phyloP scores from a whole-genome alignment of 1,140 invertebrate genomes.

The Danaus melanippus region DNA sequence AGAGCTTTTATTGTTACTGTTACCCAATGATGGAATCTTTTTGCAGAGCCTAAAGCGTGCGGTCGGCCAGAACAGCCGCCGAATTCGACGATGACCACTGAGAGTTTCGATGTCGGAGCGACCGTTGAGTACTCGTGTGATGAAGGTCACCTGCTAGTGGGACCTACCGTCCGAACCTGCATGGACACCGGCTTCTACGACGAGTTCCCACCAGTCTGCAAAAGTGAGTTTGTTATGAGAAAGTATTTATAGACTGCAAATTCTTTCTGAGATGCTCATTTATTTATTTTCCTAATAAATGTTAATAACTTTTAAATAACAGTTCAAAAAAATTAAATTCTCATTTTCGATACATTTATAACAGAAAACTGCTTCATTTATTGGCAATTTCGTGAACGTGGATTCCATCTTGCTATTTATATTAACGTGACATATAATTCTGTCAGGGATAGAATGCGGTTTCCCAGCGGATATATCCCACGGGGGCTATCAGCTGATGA shows the following conservation, averaged over 20 bases:
- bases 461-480: conserved; percentile 88
- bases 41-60: conserved; percentile 87
- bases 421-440: not conserved
- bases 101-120: conserved; percentile 86
- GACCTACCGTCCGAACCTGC: conserved; percentile 86
- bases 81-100: conserved; percentile 88
- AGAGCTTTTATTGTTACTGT: not conserved
- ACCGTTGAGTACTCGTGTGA: conserved; percentile 91
- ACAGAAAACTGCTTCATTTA: no score
- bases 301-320: no score
- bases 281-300: no score
- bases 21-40: not conserved
- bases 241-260: no score
- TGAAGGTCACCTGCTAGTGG: conserved; percentile 88
- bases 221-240: conserved; percentile 77
- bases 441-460: conserved; percentile 89
- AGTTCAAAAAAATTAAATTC: no score
- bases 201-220: conserved; percentile 93
- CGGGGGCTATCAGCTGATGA: conserved; percentile 86
- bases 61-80: conserved; percentile 93
- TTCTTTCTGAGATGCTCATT: no score
- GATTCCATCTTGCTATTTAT: no score
- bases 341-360: no score
- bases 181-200: conserved; percentile 94
- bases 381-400: no score